Conservation (phyloP, 2,888 invertebrate species). For the Lasioglossum zephyrum region DNA sequence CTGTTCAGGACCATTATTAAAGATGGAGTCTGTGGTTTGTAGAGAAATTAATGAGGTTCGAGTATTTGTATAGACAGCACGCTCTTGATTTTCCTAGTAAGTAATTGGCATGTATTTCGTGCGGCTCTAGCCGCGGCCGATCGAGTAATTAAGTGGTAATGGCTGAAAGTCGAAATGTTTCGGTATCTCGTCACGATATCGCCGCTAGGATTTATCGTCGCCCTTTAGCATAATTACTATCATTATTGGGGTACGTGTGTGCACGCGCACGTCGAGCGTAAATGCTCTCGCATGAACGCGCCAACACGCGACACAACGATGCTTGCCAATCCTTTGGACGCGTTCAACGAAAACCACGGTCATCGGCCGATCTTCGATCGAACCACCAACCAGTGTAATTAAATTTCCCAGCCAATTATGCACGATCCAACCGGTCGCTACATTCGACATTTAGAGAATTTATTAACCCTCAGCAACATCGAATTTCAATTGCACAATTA, state of each 20-base stretch:
- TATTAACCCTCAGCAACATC: background rate
- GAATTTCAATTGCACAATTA: background rate
- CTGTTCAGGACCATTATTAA: background rate
- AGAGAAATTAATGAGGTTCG: background rate
- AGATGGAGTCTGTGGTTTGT: background rate
- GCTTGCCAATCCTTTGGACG: background rate
- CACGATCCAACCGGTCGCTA: background rate
- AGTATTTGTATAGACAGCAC: background rate
- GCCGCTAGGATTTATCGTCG: conserved; percentile 62
- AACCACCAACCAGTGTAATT: conserved; percentile 21
- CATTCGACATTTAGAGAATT: background rate
- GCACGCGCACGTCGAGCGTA: conserved; percentile 39
- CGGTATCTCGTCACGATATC: conserved; percentile 64
- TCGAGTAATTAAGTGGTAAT: conserved; percentile 67
- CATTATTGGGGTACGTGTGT: conserved; percentile 60
- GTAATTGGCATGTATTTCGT: conserved; percentile 47
- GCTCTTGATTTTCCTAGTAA: conserved; percentile 43
- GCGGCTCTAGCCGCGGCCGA: conserved; percentile 18
- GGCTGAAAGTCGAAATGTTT: conserved; percentile 63
- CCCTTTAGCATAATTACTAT: conserved; percentile 70
- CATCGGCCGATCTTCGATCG: conserved; percentile 22
- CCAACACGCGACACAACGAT: conserved; percentile 40
- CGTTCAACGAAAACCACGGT: conserved; percentile 8
- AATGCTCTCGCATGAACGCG: conserved; percentile 34
- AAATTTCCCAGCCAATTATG: conserved; percentile 11